These are phyloP conservation scores for Carollia perspicillata DNA, from an alignment of 2,113 vertebrate genomes.

Conservation along the genomic window DNA sequence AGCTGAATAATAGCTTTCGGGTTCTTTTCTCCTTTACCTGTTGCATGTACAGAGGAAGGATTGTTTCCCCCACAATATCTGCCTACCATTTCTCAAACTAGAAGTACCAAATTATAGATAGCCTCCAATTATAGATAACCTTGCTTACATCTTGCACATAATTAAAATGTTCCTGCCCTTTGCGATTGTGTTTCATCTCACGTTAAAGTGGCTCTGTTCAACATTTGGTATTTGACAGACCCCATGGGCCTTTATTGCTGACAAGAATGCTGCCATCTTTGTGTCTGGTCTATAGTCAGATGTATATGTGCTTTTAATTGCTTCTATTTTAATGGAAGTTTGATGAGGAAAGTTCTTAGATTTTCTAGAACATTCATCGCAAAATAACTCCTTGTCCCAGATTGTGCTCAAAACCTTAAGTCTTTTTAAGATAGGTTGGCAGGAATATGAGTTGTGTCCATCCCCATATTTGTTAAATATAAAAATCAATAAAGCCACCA, in stretches of 20 bases:
- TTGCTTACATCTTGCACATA: conserved; percentile 57
- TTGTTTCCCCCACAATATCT: neutral
- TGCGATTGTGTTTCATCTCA: conserved; percentile 38
- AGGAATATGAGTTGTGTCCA: conserved; percentile 41
- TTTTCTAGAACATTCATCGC: conserved; percentile 54
- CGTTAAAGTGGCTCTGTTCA: conserved; percentile 65
- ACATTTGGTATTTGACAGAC: conserved; percentile 51
- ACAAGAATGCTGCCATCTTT: conserved; percentile 36
- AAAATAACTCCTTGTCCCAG: conserved; percentile 61
- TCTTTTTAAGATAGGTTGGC: conserved; percentile 21
- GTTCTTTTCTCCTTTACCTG: neutral
- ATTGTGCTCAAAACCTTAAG: conserved; percentile 41
- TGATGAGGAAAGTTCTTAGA: conserved; percentile 49
- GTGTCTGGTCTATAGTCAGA: conserved; percentile 56
- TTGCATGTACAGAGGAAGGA: neutral
- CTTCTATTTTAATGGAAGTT: conserved; percentile 62
- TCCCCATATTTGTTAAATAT: conserved; percentile 43
- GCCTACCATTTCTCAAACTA: neutral
- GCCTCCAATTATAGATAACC: conserved; percentile 46
- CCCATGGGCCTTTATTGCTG: conserved; percentile 4
- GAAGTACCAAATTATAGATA: neutral
- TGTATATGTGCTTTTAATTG: conserved; percentile 55
- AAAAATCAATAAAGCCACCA: conserved; percentile 67
- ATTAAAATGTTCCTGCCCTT: conserved; percentile 52
- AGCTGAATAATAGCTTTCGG: neutral